Evolutionary conservation across 2,888 invertebrate genomes (phyloP).

Genomic region (Fragum sueziense): DNA sequence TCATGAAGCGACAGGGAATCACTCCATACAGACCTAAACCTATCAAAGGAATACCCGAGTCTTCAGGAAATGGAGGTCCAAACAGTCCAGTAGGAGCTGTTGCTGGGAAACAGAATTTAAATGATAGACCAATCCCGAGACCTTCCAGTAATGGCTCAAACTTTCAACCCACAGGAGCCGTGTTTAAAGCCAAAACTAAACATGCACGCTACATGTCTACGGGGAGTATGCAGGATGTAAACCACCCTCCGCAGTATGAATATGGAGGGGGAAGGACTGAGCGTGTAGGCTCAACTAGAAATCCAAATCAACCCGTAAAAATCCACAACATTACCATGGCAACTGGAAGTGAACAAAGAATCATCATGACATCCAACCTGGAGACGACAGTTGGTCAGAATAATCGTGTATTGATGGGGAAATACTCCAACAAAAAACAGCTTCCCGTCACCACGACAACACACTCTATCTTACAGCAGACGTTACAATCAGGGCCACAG

Average conservation of each 20-base stretch:
- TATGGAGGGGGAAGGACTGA: conserved; percentile 31
- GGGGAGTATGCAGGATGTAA: conserved; percentile 59
- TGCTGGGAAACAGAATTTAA: conserved; percentile 52
- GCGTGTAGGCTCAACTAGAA: conserved; percentile 54
- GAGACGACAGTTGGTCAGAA: conserved; percentile 75
- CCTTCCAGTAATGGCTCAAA: conserved; percentile 82
- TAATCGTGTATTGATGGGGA: conserved; percentile 73
- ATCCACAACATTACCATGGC: conserved; percentile 81
- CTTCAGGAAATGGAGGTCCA: conserved; percentile 59
- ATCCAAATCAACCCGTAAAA: conserved; percentile 67
- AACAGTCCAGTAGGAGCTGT: conserved; percentile 46
- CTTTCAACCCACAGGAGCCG: conserved; percentile 94
- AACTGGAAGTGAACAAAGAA: conserved; percentile 75
- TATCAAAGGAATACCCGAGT: conserved; percentile 86
- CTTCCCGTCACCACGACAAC: conserved; percentile 28
- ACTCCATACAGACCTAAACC: conserved; percentile 95
- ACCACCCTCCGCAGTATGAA: conserved; percentile 30
- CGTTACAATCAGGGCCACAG: conserved; percentile 54
- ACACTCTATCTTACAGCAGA: conserved; percentile 59
- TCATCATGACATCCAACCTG: conserved; percentile 78
- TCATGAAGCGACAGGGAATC: conserved; percentile 86
- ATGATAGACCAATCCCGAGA: conserved; percentile 68
- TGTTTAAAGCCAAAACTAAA: conserved; percentile 89
- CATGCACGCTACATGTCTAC: conserved; percentile 66
- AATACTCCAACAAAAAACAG: conserved; percentile 62